These are phyloP conservation scores for Nowickia ferox DNA, from an alignment of 2,888 invertebrate genomes.

Conservation along the genomic window DNA sequence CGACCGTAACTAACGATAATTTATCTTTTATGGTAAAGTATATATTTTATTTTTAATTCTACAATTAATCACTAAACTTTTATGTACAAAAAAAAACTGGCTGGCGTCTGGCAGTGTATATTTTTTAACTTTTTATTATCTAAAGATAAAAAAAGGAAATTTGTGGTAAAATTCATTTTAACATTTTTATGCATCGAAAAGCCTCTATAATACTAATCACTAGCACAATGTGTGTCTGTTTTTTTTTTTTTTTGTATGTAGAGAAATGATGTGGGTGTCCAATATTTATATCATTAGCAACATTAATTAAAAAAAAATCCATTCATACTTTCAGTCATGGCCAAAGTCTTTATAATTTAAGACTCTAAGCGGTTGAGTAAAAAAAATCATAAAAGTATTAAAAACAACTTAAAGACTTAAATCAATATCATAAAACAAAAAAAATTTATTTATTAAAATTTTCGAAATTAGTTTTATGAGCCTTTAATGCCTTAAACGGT, in stretches of 20 bases:
- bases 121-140: too few species aligned
- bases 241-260: constrained; percentile 13
- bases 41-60: too few species aligned
- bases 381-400: constrained; percentile 26
- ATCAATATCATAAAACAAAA: constrained; percentile 33
- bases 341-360: constrained; percentile 50
- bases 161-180: too few species aligned
- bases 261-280: constrained; percentile 18
- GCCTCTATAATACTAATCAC: neutral
- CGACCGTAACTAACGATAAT: too few species aligned
- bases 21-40: too few species aligned
- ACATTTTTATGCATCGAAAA: too few species aligned
- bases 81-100: too few species aligned
- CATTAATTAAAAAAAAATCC: constrained; percentile 32
- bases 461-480: constrained; percentile 20
- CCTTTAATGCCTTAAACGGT: constrained; percentile 13
- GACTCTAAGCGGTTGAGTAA: constrained; percentile 31
- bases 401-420: constrained; percentile 24
- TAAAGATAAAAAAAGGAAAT: too few species aligned
- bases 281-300: constrained; percentile 20
- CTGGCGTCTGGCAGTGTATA: too few species aligned
- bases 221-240: neutral
- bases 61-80: too few species aligned
- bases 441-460: constrained; percentile 46
- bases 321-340: neutral